These are phyloP conservation scores for Reticulitermes lucifugus DNA, from an alignment of 2,888 invertebrate species.

Conservation along the genomic window DNA sequence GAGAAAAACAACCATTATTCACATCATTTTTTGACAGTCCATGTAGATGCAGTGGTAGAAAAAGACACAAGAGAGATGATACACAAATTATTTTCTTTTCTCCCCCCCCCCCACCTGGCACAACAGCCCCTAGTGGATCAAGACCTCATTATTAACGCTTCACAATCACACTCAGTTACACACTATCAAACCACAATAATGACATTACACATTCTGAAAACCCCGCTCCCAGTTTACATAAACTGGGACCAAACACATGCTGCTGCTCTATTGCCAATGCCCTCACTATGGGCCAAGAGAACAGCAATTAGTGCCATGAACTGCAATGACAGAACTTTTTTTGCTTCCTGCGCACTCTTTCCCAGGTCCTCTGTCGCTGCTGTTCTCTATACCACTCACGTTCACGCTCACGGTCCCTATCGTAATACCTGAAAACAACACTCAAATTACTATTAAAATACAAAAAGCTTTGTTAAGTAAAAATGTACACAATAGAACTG, in stretches of 20 bases:
- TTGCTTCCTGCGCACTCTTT: conserved; percentile 53
- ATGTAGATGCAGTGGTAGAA: too few relatives aligned
- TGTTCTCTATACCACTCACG: conserved; percentile 57
- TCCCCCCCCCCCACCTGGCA: too few relatives aligned
- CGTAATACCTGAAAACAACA: conserved; percentile 75
- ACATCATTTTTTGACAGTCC: too few relatives aligned
- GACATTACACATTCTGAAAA: not conserved
- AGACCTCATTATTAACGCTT: too few relatives aligned
- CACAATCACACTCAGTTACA: not conserved
- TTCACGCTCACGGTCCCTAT: conserved; percentile 81
- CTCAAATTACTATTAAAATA: conserved; percentile 39
- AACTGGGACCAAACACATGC: not conserved
- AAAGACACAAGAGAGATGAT: too few relatives aligned
- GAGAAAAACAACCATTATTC: too few relatives aligned
- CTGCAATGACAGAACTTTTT: conserved; percentile 69
- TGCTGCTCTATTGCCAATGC: not conserved
- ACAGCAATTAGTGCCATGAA: conserved; percentile 70
- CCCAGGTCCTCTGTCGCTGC: conserved; percentile 49
- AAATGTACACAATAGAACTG: too few relatives aligned
- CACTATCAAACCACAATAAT: not conserved
- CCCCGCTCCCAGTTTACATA: not conserved
- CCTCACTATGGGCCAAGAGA: not conserved
- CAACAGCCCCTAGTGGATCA: too few relatives aligned
- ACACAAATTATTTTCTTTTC: too few relatives aligned
- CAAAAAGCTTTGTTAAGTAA: not conserved